Conservation (phyloP, 2,113 vertebrate species). For the Nothoprocta perdicaria region DNA sequence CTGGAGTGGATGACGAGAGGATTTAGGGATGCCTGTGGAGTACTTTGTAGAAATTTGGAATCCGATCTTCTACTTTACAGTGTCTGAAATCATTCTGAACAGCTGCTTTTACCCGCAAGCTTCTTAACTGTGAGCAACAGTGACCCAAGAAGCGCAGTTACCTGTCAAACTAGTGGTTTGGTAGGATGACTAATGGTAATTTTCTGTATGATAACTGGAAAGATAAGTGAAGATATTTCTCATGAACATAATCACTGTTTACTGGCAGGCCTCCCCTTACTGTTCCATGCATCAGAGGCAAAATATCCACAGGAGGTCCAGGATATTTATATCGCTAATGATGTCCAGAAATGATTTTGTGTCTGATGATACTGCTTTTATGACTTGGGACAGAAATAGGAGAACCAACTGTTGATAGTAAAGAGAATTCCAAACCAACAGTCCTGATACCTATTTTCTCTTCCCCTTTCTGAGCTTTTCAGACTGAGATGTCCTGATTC, state of each 20-base stretch:
- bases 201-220: slow-evolving; percentile 30
- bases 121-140: slow-evolving; percentile 3
- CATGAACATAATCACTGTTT: neutral
- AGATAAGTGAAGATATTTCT: slow-evolving; percentile 3
- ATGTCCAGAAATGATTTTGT: neutral
- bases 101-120: slow-evolving; percentile 35
- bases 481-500: slow-evolving; percentile 41
- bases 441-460: neutral
- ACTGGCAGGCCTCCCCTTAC: neutral
- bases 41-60: slow-evolving; percentile 40
- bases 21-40: slow-evolving; percentile 41
- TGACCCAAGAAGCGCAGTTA: neutral
- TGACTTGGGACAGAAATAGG: neutral
- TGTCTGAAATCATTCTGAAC: slow-evolving; percentile 32
- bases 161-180: slow-evolving; percentile 22
- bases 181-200: slow-evolving; percentile 27
- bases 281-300: neutral
- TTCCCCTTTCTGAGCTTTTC: slow-evolving; percentile 50
- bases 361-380: neutral
- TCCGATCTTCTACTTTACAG: slow-evolving; percentile 43
- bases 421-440: neutral
- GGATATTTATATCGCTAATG: neutral
- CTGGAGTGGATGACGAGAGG: neutral
- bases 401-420: neutral
- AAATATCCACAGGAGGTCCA: neutral